Conservation (phyloP, 2,888 invertebrate species). For the Dendrolimus houi region DNA sequence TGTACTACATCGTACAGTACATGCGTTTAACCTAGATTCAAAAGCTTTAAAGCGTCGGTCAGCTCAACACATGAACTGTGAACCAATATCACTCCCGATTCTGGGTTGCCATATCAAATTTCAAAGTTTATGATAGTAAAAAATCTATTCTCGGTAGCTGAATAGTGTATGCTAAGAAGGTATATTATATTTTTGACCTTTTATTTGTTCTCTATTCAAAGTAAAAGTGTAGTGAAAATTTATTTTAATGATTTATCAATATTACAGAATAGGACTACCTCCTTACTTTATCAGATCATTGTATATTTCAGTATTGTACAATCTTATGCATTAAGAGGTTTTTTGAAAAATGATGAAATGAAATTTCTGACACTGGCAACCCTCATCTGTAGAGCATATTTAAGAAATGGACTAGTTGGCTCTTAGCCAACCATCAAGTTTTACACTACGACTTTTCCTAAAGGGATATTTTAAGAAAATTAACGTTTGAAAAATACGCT, state of each 20-base stretch:
- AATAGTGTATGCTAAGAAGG: too few species aligned
- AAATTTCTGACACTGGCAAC: not conserved
- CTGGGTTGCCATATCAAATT: constrained; percentile 13
- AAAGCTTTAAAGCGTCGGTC: constrained; percentile 60
- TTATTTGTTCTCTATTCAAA: too few species aligned
- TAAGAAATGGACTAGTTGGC: constrained; percentile 67
- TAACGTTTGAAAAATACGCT: constrained; percentile 30
- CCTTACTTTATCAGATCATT: too few species aligned
- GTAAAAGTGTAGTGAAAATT: too few species aligned
- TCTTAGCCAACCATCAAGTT: constrained; percentile 39
- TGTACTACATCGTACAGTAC: constrained; percentile 23
- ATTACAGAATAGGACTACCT: too few species aligned
- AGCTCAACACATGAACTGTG: constrained; percentile 59
- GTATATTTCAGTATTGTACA: too few species aligned
- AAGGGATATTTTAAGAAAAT: constrained; percentile 39
- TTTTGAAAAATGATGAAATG: too few species aligned
- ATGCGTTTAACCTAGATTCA: constrained; percentile 59
- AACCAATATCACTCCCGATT: constrained; percentile 59
- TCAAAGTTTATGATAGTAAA: too few species aligned
- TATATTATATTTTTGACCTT: too few species aligned
- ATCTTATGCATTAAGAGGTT: too few species aligned
- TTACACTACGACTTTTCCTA: constrained; percentile 34
- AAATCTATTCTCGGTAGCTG: too few species aligned
- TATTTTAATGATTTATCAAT: too few species aligned
- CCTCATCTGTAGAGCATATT: constrained; percentile 19